Base-by-base conservation (phyloP, 2,888 invertebrate species). In the Cremastobaeus sp. region DNA sequence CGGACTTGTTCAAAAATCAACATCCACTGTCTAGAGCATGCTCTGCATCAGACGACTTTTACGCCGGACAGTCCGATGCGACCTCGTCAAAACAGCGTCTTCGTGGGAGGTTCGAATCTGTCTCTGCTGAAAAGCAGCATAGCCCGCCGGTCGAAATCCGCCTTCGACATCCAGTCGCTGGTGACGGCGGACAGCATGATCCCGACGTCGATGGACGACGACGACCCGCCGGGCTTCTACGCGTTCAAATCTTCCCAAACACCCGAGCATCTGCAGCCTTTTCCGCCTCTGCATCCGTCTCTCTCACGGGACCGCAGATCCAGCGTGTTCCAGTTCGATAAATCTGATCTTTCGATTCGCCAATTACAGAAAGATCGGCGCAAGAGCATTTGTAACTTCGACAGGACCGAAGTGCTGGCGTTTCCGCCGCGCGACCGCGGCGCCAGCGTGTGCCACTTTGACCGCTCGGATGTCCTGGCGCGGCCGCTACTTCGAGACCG, bases 1-100 rank as follows among this genome's bases (percentile, higher is more conserved):
- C 91, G 92, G 78, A 91, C 92, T 17, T 90, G 92, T 82, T 93
- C 93, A 20, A 92, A 93, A 79, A 91, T 90, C 88, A 91, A 91
- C 86, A 88, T 91, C 55, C 92, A 92, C 80, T 92, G 92, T 80
- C 89, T 92, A 81, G 90, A 90, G 55, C 89, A 90, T 66, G 83
- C 80, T 82, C 52, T 89, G 82, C 79, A 82, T 88, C 64, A 88
- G 85, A 35, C 57, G 17, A 0, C 55, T 1, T 47, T 64, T 9
- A 72, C 88, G 82, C 78, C 88, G 1, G 64, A 48, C 12, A 55
- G 65, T 11, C 41, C 52, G 8, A 47, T 86, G 35, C 88, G 93
- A 14, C 92, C 91, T 0, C 89, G 93, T 8, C 93, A 95, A 89
- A 96, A 96, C 88, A 96, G 96, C 2, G 95, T 96, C 11, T 96